These are phyloP conservation scores for Mustelus asterias DNA, from an alignment of 2,113 vertebrate genomes.

Conservation along the genomic window DNA sequence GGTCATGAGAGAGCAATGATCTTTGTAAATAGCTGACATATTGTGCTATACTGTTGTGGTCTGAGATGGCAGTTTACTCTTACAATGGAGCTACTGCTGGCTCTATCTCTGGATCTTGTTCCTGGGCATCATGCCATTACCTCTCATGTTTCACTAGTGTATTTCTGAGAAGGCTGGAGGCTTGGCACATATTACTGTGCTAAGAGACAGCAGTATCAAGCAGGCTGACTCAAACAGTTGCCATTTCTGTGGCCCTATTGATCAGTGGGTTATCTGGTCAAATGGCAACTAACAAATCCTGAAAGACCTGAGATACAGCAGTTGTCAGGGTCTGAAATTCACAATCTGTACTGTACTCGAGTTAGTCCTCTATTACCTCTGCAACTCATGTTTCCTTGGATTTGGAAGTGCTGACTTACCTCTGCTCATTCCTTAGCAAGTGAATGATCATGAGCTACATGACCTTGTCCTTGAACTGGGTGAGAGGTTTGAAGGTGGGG, in stretches of 20 bases:
- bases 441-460: not conserved
- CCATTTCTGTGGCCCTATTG: not conserved
- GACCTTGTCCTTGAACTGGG: not conserved
- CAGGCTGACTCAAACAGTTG: not conserved
- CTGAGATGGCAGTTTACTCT: not conserved
- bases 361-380: not conserved
- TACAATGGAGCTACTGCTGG: not conserved
- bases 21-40: not conserved
- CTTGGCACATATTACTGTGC: not conserved
- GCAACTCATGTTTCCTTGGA: not conserved
- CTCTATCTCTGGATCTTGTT: not conserved
- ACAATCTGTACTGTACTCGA: not conserved
- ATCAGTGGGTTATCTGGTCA: not conserved
- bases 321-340: not conserved
- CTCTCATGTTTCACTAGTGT: not conserved
- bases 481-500: not conserved
- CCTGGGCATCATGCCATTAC: not conserved
- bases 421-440: not conserved
- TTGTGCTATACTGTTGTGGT: not conserved
- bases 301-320: not conserved
- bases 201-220: not conserved
- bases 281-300: not conserved
- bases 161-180: not conserved
- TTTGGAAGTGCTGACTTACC: not conserved
- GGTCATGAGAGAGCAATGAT: not conserved